Evolutionary conservation across 2,113 vertebrate genomes (phyloP).

Genomic region (Dolichallabes microphthalmus): DNA sequence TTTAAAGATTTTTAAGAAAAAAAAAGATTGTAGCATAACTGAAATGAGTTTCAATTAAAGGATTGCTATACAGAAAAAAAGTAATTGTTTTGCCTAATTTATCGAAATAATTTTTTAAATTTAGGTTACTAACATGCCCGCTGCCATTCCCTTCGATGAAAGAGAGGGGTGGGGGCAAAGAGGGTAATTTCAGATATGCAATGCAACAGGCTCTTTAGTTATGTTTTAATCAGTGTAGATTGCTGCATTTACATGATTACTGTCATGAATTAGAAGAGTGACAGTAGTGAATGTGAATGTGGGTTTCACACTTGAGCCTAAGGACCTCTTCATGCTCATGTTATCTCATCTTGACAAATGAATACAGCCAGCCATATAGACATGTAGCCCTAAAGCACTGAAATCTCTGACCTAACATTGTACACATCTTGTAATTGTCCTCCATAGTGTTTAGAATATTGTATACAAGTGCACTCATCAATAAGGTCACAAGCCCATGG

Average conservation of each 20-base stretch:
- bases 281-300: neutral
- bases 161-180: neutral
- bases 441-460: neutral
- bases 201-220: neutral
- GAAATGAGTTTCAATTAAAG: neutral
- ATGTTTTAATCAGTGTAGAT: slow-evolving; percentile 3
- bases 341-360: neutral
- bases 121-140: neutral
- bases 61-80: neutral
- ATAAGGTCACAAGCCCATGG: neutral
- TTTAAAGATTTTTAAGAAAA: neutral
- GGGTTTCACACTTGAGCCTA: neutral
- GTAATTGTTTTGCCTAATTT: neutral
- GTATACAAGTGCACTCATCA: neutral
- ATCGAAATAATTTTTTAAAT: neutral
- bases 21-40: neutral
- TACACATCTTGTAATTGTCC: neutral
- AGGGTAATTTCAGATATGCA: neutral
- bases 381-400: neutral
- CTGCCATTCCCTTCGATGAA: neutral
- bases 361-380: neutral
- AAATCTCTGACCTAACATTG: neutral
- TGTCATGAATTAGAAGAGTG: neutral
- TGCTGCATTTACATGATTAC: slow-evolving; percentile 3
- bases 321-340: neutral